phyloP scores from a whole-genome alignment of 2,888 invertebrate genomes.

The Subacronicta megacephala region DNA sequence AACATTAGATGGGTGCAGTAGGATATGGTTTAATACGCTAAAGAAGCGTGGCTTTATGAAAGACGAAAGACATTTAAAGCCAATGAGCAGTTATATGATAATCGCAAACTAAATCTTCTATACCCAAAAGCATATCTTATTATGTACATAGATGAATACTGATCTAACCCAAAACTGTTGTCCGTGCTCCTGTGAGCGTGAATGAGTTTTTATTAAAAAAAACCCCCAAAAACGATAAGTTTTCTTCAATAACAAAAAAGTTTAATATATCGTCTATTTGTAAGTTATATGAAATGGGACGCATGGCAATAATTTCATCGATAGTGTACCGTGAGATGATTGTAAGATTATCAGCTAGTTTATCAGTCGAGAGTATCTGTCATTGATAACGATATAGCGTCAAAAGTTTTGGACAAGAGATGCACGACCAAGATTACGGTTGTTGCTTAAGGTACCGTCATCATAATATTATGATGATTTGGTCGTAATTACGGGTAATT shows the following conservation, averaged over 20 bases:
- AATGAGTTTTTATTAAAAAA: neutral
- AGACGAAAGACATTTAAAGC: too few species aligned
- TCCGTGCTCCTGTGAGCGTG: too few species aligned
- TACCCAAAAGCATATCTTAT: too few species aligned
- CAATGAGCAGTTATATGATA: too few species aligned
- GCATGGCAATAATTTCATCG: slow-evolving; percentile 46
- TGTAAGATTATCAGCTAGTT: slow-evolving; percentile 51
- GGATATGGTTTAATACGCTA: too few species aligned
- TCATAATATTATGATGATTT: slow-evolving; percentile 22
- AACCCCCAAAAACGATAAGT: neutral
- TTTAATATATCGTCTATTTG: slow-evolving; percentile 12
- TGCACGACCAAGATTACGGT: slow-evolving; percentile 31
- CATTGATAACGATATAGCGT: slow-evolving; percentile 46
- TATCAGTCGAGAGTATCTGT: slow-evolving; percentile 54
- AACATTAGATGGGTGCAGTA: too few species aligned
- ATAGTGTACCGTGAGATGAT: slow-evolving; percentile 52
- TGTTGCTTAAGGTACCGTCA: slow-evolving; percentile 19
- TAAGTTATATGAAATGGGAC: slow-evolving; percentile 25
- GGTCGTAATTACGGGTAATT: neutral
- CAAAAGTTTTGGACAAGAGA: slow-evolving; percentile 29
- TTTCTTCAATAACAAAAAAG: neutral
- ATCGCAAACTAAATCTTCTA: too few species aligned
- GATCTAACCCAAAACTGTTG: too few species aligned
- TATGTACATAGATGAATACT: too few species aligned
- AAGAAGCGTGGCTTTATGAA: too few species aligned